phyloP scores from a whole-genome alignment of 1,140 invertebrate species.

The Drosophila pallidifrons region DNA sequence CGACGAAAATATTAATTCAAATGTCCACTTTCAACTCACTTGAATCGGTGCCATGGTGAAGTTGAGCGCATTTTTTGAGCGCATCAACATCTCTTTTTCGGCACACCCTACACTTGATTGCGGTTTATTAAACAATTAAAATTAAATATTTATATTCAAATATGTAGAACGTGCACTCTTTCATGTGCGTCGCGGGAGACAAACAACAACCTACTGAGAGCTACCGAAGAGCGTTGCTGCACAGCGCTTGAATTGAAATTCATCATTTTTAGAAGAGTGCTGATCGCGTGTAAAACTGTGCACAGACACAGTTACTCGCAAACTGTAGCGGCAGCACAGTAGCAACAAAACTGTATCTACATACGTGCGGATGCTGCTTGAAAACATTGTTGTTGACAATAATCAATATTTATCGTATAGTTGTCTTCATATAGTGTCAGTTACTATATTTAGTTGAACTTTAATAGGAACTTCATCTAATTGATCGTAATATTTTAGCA shows the following conservation, averaged over 20 bases:
- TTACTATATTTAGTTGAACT: not conserved
- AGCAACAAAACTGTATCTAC: conserved; percentile 1
- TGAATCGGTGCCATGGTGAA: conserved; percentile 30
- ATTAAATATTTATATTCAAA: conserved; percentile 28
- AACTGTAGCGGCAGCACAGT: conserved; percentile 1
- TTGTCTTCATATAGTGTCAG: not conserved
- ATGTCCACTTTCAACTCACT: conserved; percentile 29
- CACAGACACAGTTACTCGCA: not conserved
- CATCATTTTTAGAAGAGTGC: not conserved
- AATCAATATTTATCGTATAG: not conserved
- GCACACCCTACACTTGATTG: conserved; percentile 23
- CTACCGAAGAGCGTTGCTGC: conserved; percentile 2
- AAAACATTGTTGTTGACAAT: not conserved
- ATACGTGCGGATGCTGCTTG: too few species aligned
- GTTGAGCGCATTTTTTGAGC: conserved; percentile 31
- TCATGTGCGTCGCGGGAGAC: conserved; percentile 35
- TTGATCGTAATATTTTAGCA: too few species aligned
- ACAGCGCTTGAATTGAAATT: conserved; percentile 21
- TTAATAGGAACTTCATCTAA: too few species aligned
- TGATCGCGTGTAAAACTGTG: conserved; percentile 10
- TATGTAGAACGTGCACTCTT: not conserved
- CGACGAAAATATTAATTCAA: not conserved
- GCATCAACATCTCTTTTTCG: conserved; percentile 24
- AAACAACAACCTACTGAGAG: conserved; percentile 24
- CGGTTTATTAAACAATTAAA: conserved; percentile 32